Conservation (phyloP, 1,140 invertebrate genomes). For the Agrypnia vestita region DNA sequence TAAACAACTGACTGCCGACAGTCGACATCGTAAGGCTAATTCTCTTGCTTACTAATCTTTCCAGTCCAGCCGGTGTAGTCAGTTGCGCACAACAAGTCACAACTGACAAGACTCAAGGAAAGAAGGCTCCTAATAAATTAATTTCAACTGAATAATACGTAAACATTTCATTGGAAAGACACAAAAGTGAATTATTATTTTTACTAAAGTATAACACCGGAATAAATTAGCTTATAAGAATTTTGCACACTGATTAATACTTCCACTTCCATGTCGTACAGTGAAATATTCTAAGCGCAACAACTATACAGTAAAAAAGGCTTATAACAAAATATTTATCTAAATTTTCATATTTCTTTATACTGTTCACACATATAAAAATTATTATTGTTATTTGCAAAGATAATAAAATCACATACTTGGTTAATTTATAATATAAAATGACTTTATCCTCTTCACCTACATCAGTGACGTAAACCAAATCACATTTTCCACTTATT, state of each 20-base stretch:
- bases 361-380: constrained; percentile 45
- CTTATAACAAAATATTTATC: constrained; percentile 53
- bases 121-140: constrained; percentile 3
- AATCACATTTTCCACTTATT: not conserved
- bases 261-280: constrained; percentile 25
- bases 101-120: not conserved
- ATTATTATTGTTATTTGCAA: constrained; percentile 45
- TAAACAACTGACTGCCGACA: not conserved
- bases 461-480: not conserved
- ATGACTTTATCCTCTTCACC: not conserved
- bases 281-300: constrained; percentile 46
- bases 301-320: constrained; percentile 50
- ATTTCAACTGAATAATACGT: not conserved
- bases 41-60: no score
- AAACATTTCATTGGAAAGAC: not conserved
- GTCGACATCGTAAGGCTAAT: not conserved
- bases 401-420: constrained; percentile 46
- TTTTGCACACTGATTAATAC: constrained; percentile 14
- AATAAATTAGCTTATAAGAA: constrained; percentile 38
- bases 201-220: not conserved
- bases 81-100: not conserved
- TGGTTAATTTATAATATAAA: constrained; percentile 42
- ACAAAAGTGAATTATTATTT: constrained; percentile 13
- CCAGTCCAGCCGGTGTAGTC: no score
- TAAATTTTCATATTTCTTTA: constrained; percentile 40